Percentiles rank a stretch among this genome's conserved stretches.
phyloP scores from a whole-genome alignment of 92 coral and sea anemone genomes.

The Siderastrea siderea region DNA sequence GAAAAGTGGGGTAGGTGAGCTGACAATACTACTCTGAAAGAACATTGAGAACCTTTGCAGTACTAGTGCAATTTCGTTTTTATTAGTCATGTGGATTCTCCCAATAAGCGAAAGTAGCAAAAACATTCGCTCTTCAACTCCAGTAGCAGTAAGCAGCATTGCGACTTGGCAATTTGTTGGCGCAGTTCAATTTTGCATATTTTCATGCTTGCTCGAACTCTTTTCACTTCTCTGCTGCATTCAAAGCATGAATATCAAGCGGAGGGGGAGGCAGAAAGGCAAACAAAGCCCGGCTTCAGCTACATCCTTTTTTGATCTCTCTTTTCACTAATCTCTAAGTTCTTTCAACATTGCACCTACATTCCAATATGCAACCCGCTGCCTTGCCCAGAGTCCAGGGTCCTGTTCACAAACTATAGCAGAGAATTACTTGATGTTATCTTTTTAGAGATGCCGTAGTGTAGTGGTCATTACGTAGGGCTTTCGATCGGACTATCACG shows the following conservation, averaged over 20 bases:
- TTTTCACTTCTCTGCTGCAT: background rate
- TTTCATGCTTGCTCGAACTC: slow-evolving; percentile 7
- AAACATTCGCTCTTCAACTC: background rate
- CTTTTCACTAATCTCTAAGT: no score
- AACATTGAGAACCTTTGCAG: background rate
- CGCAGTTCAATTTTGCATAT: background rate
- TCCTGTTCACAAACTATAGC: no score
- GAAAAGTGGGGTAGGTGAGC: no score
- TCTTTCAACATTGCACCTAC: no score
- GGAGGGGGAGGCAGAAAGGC: background rate
- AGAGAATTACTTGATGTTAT: no score
- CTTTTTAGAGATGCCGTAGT: no score
- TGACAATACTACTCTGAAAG: background rate
- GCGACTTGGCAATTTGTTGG: background rate
- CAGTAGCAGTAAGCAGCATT: background rate
- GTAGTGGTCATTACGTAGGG: no score
- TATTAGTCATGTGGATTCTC: background rate
- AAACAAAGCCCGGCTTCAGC: background rate
- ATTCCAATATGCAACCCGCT: no score
- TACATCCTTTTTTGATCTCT: no score
- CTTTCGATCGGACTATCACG: no score
- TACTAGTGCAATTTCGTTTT: background rate
- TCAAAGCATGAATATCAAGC: background rate
- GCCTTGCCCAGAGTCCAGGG: no score
- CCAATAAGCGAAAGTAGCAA: background rate